Evolutionary conservation across 2,113 vertebrate genomes (phyloP), one percentile per base, ranked within the genome.

Genomic region (Glareola pratincola): DNA sequence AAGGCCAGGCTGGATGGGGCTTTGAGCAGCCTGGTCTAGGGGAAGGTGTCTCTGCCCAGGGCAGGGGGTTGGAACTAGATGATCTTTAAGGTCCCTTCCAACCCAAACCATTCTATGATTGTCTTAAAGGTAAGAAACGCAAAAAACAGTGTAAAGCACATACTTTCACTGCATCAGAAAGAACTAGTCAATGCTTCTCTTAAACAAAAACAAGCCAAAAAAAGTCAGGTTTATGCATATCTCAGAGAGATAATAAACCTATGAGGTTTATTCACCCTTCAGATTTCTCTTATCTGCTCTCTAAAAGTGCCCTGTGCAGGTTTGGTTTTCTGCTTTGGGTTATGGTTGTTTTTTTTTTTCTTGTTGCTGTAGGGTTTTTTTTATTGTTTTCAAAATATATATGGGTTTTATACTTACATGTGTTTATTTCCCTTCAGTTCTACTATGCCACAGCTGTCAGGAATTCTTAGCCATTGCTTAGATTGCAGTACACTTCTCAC

Each of bases 191-290:
- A 20, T 21, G 41, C 12, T 19, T n/a, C 23, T 62, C 39, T 16
- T 32, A 12, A 32, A 5, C 39, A 48, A 32, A 32, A 53, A 29
- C 29, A 56, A 13, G 27, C 6, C 13, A 36, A 20, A 16, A 37
- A 13, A 30, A 26, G 4, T 41, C 5, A 1, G 15, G 8, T 6
- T 72, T 10, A 7, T 10, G 14, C 19, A 8, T 11, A 27, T 13
- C 66, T 91, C n/a, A n/a, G n/a, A n/a, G n/a, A n/a, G 19, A 48
- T 77, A 81, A 81, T 14, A 69, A 69, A 56, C 7, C 6, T n/a
- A 11, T 20, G 9, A 67, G 22, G 16, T 14, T 75, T 43, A 30
- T 29, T 23, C 53, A 79, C 24, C 59, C 60, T 21, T 51, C 50
- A 77, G 30, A 39, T 8, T 60, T 84, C 14, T 81, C 48, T 57